phyloP scores from a whole-genome alignment of 2,888 invertebrate genomes.

The Piscicola geometra region DNA sequence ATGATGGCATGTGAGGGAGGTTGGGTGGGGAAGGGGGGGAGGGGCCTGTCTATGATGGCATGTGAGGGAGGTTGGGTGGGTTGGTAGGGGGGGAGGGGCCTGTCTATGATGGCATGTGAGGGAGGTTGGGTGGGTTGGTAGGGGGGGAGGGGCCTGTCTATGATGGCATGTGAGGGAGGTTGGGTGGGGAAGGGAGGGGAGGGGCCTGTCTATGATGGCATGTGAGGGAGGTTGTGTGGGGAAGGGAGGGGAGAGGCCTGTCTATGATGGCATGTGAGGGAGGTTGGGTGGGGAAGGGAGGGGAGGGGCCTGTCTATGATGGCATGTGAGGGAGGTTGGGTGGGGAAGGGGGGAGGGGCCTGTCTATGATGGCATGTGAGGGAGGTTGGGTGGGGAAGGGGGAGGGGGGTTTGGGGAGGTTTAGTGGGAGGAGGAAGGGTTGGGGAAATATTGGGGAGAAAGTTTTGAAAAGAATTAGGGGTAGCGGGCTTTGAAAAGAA shows the following conservation, averaged over 20 bases:
- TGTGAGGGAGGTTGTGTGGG: background rate
- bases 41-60: constrained; percentile 96
- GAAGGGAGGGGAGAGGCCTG: background rate
- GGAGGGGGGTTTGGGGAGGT: background rate
- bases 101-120: background rate
- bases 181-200: too few relatives aligned
- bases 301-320: background rate
- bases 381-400: background rate
- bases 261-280: too few relatives aligned
- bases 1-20: background rate
- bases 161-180: constrained; percentile 77
- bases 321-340: background rate
- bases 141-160: constrained; percentile 98
- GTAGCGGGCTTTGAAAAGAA: background rate
- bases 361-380: background rate
- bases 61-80: constrained; percentile 61
- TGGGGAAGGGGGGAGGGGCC: background rate
- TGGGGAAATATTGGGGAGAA: background rate
- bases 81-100: too few relatives aligned
- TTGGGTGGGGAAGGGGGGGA: constrained; percentile 75
- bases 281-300: too few relatives aligned
- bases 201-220: background rate
- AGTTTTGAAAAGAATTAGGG: background rate
- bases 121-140: background rate
- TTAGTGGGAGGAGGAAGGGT: background rate